Evolutionary conservation across 2,888 invertebrate species (phyloP).

Genomic region (Rhagonycha fulva): DNA sequence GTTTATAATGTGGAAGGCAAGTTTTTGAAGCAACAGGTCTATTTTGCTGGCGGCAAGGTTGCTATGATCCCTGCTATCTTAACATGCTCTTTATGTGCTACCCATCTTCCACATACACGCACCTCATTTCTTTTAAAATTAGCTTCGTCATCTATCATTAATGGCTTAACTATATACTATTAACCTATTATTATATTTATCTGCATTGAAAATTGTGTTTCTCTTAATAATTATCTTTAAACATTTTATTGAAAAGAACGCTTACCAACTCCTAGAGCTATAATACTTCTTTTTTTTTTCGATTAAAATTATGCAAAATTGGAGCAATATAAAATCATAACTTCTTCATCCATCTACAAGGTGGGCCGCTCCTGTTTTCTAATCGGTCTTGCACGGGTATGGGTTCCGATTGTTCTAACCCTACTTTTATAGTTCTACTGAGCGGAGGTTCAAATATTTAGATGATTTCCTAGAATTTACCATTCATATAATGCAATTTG

Average conservation of each 20-base stretch:
- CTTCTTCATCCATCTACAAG: background rate
- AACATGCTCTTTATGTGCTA: conserved; percentile 21
- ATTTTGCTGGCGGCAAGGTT: conserved; percentile 28
- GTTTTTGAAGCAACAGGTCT: conserved; percentile 29
- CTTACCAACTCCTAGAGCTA: background rate
- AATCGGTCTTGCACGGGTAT: background rate
- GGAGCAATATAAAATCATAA: background rate
- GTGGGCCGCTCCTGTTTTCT: background rate
- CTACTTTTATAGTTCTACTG: background rate
- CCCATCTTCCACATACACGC: conserved; percentile 27
- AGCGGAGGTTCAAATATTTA: background rate
- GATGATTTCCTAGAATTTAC: background rate
- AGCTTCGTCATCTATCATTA: conserved; percentile 18
- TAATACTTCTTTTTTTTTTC: background rate
- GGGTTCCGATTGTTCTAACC: background rate
- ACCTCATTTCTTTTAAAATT: conserved; percentile 17
- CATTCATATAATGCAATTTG: background rate
- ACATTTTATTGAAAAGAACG: background rate
- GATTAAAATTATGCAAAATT: background rate
- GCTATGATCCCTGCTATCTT: conserved; percentile 24
- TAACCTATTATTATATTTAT: conserved; percentile 9
- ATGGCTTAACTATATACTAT: conserved; percentile 12
- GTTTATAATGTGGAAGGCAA: conserved; percentile 5
- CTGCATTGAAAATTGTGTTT: background rate
- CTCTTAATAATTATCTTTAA: background rate